These are phyloP conservation scores for Campoplex nolae DNA, from an alignment of 2,888 invertebrate genomes.

Conservation along the genomic window DNA sequence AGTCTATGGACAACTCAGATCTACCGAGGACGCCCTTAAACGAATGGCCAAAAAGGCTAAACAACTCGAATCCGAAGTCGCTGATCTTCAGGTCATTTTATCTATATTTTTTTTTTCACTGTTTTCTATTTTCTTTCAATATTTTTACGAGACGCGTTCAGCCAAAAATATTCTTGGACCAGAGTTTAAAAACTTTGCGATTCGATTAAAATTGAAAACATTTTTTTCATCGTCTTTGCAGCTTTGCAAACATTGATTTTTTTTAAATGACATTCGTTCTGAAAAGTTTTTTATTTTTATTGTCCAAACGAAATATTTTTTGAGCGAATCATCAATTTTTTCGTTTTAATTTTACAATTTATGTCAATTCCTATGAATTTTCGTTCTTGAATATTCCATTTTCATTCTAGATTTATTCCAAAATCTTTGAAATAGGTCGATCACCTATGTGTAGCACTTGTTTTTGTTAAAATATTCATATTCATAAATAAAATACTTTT, in stretches of 20 bases:
- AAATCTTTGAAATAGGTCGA: too few relatives aligned
- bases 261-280: too few relatives aligned
- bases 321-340: too few relatives aligned
- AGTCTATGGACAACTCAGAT: constrained; percentile 82
- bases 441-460: too few relatives aligned
- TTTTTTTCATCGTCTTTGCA: neutral
- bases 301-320: too few relatives aligned
- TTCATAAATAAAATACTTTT: too few relatives aligned
- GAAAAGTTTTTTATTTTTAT: too few relatives aligned
- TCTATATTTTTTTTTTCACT: neutral
- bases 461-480: too few relatives aligned
- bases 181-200: neutral
- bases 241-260: neutral
- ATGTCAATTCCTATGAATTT: too few relatives aligned
- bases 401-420: too few relatives aligned
- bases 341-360: too few relatives aligned
- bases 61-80: constrained; percentile 81
- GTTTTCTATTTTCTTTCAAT: neutral
- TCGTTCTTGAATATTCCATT: too few relatives aligned
- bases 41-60: constrained; percentile 81
- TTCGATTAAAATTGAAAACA: neutral
- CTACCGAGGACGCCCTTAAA: constrained; percentile 83
- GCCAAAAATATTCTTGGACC: neutral
- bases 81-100: constrained; percentile 78
- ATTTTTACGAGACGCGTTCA: neutral